These are phyloP conservation scores for Platycercus adscitus DNA, from an alignment of 2,113 vertebrate species.

Conservation along the genomic window DNA sequence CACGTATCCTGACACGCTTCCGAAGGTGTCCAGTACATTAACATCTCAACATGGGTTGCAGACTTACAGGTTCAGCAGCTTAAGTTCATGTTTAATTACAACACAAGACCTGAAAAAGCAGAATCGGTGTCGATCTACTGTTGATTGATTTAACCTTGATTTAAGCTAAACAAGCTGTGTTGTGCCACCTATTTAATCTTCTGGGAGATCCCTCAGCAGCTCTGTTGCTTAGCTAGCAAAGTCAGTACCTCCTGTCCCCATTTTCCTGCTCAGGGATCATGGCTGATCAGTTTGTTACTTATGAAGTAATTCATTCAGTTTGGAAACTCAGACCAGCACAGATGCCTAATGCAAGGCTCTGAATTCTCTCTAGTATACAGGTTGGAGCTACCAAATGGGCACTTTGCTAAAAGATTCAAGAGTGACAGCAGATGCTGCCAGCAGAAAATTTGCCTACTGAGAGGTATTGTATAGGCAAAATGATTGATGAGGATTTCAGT, in stretches of 20 bases:
- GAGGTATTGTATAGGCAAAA: neutral
- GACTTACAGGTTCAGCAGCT: neutral
- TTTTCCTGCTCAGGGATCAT: neutral
- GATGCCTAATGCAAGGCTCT: neutral
- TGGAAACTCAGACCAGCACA: neutral
- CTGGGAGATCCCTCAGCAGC: neutral
- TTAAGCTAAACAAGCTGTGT: neutral
- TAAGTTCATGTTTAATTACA: neutral
- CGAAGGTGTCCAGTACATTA: neutral
- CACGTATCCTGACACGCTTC: neutral
- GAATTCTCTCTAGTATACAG: neutral
- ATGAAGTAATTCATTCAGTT: neutral
- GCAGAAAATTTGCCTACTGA: slow-evolving; percentile 24
- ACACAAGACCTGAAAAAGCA: neutral
- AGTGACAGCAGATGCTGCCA: neutral
- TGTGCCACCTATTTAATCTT: neutral
- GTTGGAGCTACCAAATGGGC: neutral
- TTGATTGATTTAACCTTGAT: neutral
- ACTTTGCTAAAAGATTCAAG: neutral
- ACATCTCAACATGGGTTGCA: neutral
- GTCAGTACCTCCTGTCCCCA: neutral
- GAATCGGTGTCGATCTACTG: neutral
- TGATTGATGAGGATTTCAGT: slow-evolving; percentile 39
- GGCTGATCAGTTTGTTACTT: neutral
- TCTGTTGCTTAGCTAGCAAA: neutral